Base-by-base conservation (phyloP, 2,797 vertebrate genomes). In the Mormyrops boulengeri region DNA sequence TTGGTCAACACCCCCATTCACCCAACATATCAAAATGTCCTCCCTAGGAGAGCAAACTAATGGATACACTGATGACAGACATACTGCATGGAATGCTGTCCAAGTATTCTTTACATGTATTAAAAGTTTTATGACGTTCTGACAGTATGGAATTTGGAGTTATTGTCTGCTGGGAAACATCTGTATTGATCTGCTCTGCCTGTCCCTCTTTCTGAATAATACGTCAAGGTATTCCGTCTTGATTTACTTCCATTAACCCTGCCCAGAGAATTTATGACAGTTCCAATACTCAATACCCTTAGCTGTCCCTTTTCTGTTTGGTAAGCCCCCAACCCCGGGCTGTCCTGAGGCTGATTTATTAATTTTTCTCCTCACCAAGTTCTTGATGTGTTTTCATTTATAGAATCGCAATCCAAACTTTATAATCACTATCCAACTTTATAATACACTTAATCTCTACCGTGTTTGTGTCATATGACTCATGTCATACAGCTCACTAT, bases 51-150 rank as follows among this genome's bases (percentile, higher is more conserved):
- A 73, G 12, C 34, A 73, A 17, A 12, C 66, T 73, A 12, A 82
- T 82, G 47, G 19, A 82, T 44, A 41, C 38, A 47, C 38, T 19
- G 12, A 2, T 47, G 6, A 1, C 14, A 47, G 38, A 80, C 38
- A 47, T 47, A 47, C 77, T 47, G 41, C 30, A 38, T 47, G 77
- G 17, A 82, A 82, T 1, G 41, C 41, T 80, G 77, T 80, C 38
- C 17, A 80, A 47, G 77, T 82, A 82, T 82, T 82, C 41, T 82
- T 82, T 82, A 44, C 38, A 82, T 82, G 77, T 82, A 82, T 82
- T 47, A 44, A 82, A 82, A 47, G 77, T 44, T 82, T 82, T 22
- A 82, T 82, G 41, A 82, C 3, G 41, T n/a, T 82, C 41, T 82
- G 17, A 44, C 41, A 47, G 77, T 73, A 73, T 73, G 41, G 77